Conservation (phyloP, 2,888 invertebrate genomes). For the Scotopteryx bipunctaria region DNA sequence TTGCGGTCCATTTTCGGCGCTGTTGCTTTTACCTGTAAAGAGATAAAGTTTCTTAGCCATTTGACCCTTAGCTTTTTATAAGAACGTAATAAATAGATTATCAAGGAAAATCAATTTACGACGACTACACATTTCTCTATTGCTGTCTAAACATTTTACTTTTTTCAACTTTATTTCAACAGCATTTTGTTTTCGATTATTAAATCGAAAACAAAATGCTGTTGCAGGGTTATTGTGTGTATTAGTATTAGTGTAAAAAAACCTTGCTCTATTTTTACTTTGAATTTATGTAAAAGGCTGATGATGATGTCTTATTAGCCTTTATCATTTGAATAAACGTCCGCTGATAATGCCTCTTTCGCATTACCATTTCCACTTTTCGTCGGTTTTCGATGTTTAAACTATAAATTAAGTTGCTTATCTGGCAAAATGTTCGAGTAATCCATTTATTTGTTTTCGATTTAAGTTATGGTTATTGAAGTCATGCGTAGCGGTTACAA, state of each 20-base stretch:
- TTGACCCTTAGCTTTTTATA: too few relatives aligned
- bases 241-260: too few relatives aligned
- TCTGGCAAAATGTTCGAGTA: slow-evolving; percentile 18
- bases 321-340: slow-evolving; percentile 2
- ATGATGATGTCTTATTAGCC: background rate
- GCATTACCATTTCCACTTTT: slow-evolving; percentile 20
- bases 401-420: slow-evolving; percentile 23
- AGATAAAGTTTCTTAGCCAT: slow-evolving; percentile 7
- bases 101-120: too few relatives aligned
- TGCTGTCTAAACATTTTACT: too few relatives aligned
- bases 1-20: slow-evolving; percentile 79
- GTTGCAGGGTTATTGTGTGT: too few relatives aligned
- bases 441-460: slow-evolving; percentile 27
- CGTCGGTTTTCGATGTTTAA: slow-evolving; percentile 12
- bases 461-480: slow-evolving; percentile 24
- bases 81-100: too few relatives aligned
- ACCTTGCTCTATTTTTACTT: too few relatives aligned
- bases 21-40: slow-evolving; percentile 71
- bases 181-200: too few relatives aligned
- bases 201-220: too few relatives aligned
- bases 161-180: too few relatives aligned
- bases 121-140: too few relatives aligned
- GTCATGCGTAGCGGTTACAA: slow-evolving; percentile 22
- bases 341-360: slow-evolving; percentile 11
- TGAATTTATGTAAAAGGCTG: background rate